Evolutionary conservation across 2,113 vertebrate genomes (phyloP), one percentile per base, ranked within the genome.

Genomic region (Stercorarius parasiticus): DNA sequence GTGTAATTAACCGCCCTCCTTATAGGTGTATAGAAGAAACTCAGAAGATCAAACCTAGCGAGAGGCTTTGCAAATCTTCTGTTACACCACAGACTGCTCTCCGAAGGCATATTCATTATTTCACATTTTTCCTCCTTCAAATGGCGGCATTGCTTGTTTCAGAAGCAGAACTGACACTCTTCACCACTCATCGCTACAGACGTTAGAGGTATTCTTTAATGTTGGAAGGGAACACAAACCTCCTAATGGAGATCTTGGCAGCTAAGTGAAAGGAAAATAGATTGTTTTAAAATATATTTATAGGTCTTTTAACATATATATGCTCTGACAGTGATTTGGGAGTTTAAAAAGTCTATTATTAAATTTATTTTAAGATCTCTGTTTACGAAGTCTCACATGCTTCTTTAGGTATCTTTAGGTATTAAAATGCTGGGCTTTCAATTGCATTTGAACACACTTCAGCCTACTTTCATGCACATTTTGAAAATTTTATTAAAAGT

Each of bases 201-300:
- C 95, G 94, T 95, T 88, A 82, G 86, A 96, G 92, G 77, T 43
- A 93, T 92, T 91, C 96, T 96, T 97, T 95, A 95, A 95, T 95
- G 89, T 82, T 97, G 77, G 83, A 97, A 95, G 83, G 89, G 88
- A 97, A 93, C 92, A 95, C 91, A 95, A 92, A 85, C 76, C 92
- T 97, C 91, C 91, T 96, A 97, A 96, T 96, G 92, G 94, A 97
- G 95, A 95, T 84, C 91, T 95, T 97, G 97, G 97, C 95, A 97
- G 96, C 86, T 92, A 89, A 71, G 95, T 82, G 86, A 94, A 96
- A 89, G 81, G 93, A 91, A 96, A 97, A 93, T 85, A 95, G 92
- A 97, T 92, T 94, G 88, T 74, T 96, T 96, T 89, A 97, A 95
- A 89, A 95, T 65, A 82, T 87, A 91, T 94, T 95, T 97, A 96